Evolutionary conservation across 2,888 invertebrate genomes (phyloP), one percentile per base, ranked within the genome.

Genomic region (Cheilosia scutellata): DNA sequence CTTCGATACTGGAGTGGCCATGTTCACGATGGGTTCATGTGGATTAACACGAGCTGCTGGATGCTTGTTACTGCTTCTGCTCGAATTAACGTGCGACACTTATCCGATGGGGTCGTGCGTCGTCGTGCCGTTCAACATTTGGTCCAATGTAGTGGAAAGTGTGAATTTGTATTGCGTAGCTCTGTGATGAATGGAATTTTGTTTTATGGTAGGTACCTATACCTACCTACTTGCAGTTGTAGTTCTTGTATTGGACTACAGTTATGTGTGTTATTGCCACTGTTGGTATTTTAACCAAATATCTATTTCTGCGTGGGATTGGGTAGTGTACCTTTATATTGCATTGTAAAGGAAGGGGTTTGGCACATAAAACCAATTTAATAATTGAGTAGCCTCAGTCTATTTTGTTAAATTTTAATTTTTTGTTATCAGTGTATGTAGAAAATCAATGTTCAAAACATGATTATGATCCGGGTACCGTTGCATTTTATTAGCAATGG

Each of bases 31-130:
- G 84, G 80, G 80, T 84, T 84, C 84, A 84, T 71, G 84, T 62
- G 80, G 84, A 84, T 84, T 84, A 84, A 84, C 84, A 84, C 80
- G 80, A 84, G 75, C 84, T 80, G 84, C 76, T 84, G 84, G 65
- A 71, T 84, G 84, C 83, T 79, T 80, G 80, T 80, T 84, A 66
- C 55, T 58, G 84, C 75, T 84, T 71, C 84, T 84, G 84, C 79
- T 84, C 84, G 84, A 84, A 80, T 84, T 84, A 84, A 84, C 79
- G 80, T 80, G 80, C 79, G 84, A 84, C 84, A 84, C 74, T 79
- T 84, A 80, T 75, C 71, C 75, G 80, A 84, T 84, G 70, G 80
- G 84, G 84, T 84, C 84, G 84, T 84, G 84, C 79, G 79, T 84
- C 66, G 53, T 82, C 40, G 25, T 55, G 47, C 57, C 4, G 37